A percentile compares a stretch with the other conserved stretches of the same genome.
Evolutionary conservation across 1,140 invertebrate species (phyloP).

Genomic region (Polyergus mexicanus): DNA sequence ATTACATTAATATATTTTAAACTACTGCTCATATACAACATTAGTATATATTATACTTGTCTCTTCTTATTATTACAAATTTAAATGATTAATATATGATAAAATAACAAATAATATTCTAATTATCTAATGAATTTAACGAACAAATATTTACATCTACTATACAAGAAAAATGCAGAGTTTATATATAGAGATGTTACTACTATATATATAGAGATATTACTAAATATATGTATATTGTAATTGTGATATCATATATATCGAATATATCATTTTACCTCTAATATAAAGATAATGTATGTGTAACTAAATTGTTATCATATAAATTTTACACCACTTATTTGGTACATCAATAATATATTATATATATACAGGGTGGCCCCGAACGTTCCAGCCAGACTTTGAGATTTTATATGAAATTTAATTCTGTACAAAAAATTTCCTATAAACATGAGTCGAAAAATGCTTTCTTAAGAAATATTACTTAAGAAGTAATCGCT

Average conservation of each 20-base stretch:
- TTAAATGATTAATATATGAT: constrained; percentile 15
- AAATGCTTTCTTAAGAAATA: too few relatives aligned
- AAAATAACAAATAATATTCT: constrained; percentile 11
- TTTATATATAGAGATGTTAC: constrained; percentile 31
- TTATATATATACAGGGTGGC: too few relatives aligned
- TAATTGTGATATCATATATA: constrained; percentile 16
- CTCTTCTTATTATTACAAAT: constrained; percentile 67
- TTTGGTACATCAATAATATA: neutral
- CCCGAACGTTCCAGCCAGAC: too few relatives aligned
- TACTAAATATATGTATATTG: neutral
- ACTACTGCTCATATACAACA: constrained; percentile 7
- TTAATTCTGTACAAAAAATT: too few relatives aligned
- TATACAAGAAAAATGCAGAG: constrained; percentile 27
- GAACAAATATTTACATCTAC: constrained; percentile 16
- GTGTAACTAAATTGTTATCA: neutral
- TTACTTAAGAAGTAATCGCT: too few relatives aligned
- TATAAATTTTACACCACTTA: neutral
- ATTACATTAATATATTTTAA: neutral
- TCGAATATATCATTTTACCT: constrained; percentile 16
- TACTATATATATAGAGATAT: constrained; percentile 34
- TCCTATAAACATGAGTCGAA: too few relatives aligned
- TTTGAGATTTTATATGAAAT: too few relatives aligned
- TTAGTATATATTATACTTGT: constrained; percentile 65
- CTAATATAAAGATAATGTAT: constrained; percentile 13
- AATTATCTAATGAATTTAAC: constrained; percentile 31